Evolutionary conservation across 2,113 vertebrate genomes (phyloP), one percentile per base, ranked within the genome.

Genomic region (Ceratotherium simum): DNA sequence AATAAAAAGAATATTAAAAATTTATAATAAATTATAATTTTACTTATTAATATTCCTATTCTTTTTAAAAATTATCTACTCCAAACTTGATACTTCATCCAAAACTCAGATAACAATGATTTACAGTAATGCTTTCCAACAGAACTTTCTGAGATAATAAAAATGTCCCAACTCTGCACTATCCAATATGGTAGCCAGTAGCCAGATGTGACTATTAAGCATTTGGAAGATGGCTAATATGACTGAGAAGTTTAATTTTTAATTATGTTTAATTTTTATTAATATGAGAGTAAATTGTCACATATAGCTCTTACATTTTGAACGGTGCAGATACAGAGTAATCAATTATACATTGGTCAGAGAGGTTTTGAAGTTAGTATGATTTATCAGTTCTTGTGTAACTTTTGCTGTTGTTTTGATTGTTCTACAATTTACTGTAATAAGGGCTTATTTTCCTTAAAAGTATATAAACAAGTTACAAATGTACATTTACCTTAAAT

Each of bases 1-100:
- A 87, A 72, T 86, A 11, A 60, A 90, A 91, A 69, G 98, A 99
- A 99, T 99, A 99, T 99, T 99, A 99, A 99, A 99, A 98, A 98
- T 39, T 98, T 51, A 16, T 83, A 58, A 62, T 31, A 69, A 33
- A 72, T 20, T 79, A 31, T 79, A 21, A 62, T 48, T 73, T 42
- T 95, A 29, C 3, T 16, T 87, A 80, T 51, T 86, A n/a, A 85
- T 42, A 64, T n/a, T 42, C 33, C 5, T 31, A 91, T 62, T 70
- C 1, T 65, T 81, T 88, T 23, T 36, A 67, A 48, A 70, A 73
- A 72, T 73, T 42, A 79, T 51, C 46, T 75, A 16, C 27, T 91
- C 17, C 46, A 82, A 70, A 73, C n/a, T 80, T 91, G 31, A 84
- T 51, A 70, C 21, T 64, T 31, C 33, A 62, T 72, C 54, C 3